Conservation (phyloP, 1,140 invertebrate species). For the Melanaphis sacchari region DNA sequence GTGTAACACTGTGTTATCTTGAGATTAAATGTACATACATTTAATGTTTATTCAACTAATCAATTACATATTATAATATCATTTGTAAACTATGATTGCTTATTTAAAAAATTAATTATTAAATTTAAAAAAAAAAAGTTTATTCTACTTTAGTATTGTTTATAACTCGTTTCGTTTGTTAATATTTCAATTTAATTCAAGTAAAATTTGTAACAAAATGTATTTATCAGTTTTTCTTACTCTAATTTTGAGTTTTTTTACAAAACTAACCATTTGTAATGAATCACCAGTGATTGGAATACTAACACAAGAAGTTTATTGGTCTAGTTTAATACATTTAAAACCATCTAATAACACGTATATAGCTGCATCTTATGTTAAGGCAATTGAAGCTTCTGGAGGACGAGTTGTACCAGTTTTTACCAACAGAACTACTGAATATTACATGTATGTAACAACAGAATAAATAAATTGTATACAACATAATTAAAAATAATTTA, state of each 20-base stretch:
- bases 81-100: background rate
- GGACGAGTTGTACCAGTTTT: conserved; percentile 82
- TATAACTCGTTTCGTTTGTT: background rate
- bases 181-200: background rate
- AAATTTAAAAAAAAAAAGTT: background rate
- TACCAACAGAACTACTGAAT: conserved; percentile 58
- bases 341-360: conserved; percentile 65
- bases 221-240: background rate
- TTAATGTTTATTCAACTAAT: background rate
- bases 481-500: background rate
- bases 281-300: conserved; percentile 60
- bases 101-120: background rate
- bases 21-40: background rate
- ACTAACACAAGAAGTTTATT: conserved; percentile 59
- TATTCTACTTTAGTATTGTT: background rate
- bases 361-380: conserved; percentile 86
- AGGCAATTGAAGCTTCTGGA: conserved; percentile 82
- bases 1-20: background rate
- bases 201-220: background rate
- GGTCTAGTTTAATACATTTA: background rate
- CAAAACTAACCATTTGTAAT: background rate
- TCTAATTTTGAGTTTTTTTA: background rate
- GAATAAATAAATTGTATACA: background rate
- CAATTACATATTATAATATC: background rate
- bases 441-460: conserved; percentile 60